Evolutionary conservation across 2,797 vertebrate species (phyloP).

Genomic region (Glossophaga mutica): DNA sequence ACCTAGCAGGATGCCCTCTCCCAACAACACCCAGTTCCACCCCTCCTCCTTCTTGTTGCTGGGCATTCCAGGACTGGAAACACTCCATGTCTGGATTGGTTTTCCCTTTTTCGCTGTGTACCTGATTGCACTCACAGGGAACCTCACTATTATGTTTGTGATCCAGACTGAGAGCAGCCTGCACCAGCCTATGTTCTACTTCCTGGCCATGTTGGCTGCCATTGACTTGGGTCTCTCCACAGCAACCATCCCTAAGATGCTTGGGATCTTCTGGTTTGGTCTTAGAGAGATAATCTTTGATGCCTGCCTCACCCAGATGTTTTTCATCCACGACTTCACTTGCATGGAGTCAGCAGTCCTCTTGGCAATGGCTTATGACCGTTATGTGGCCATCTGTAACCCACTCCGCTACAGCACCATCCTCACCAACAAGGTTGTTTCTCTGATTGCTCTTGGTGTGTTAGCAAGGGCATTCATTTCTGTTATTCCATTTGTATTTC

Average conservation of each 20-base stretch:
- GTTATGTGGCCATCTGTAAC: slow-evolving; percentile 86
- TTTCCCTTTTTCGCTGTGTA: neutral
- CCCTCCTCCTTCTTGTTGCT: no score
- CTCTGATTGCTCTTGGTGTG: slow-evolving; percentile 20
- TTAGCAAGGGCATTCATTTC: slow-evolving; percentile 34
- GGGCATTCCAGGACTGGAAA: no score
- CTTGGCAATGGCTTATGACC: slow-evolving; percentile 85
- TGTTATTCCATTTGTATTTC: slow-evolving; percentile 48
- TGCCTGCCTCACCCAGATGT: slow-evolving; percentile 83
- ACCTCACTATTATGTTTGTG: slow-evolving; percentile 79
- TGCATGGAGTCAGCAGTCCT: slow-evolving; percentile 79
- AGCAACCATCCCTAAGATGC: slow-evolving; percentile 80
- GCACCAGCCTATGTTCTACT: slow-evolving; percentile 85
- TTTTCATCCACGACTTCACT: slow-evolving; percentile 85
- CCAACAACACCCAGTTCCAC: no score
- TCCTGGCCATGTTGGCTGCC: slow-evolving; percentile 81
- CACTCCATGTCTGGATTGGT: no score
- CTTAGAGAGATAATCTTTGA: slow-evolving; percentile 76
- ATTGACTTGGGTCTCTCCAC: slow-evolving; percentile 81
- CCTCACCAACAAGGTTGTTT: slow-evolving; percentile 77
- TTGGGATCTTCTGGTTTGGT: slow-evolving; percentile 80
- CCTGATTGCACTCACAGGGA: slow-evolving; percentile 74
- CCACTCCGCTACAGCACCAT: slow-evolving; percentile 82
- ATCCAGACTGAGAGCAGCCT: slow-evolving; percentile 76
- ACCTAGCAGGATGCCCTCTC: no score